Evolutionary conservation across 2,113 vertebrate genomes (phyloP).

Genomic region (Chaetodon auriga): DNA sequence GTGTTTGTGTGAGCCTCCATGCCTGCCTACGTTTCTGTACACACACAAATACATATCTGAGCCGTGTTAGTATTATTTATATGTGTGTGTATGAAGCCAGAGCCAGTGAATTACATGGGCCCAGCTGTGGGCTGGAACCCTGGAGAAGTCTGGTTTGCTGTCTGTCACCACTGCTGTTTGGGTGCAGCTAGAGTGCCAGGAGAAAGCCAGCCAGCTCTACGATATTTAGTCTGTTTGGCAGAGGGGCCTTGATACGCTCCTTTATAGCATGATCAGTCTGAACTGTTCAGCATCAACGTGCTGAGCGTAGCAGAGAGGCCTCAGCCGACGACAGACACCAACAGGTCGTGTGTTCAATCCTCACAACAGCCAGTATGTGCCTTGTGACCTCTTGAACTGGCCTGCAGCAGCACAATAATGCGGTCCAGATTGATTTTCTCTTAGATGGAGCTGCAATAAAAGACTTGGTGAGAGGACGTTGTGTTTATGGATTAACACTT

Average conservation of each 20-base stretch:
- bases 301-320: background rate
- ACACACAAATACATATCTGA: constrained; percentile 11
- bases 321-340: background rate
- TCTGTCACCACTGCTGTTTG: constrained; percentile 66
- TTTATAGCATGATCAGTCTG: constrained; percentile 16
- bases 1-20: constrained; percentile 30
- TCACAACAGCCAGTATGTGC: constrained; percentile 1
- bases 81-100: constrained; percentile 25
- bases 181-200: constrained; percentile 39
- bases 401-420: background rate
- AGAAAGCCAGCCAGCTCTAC: constrained; percentile 13
- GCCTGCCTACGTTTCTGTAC: background rate
- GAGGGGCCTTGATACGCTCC: constrained; percentile 19
- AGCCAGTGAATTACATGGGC: constrained; percentile 43
- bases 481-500: background rate
- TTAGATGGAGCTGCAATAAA: background rate
- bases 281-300: background rate
- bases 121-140: constrained; percentile 40
- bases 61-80: constrained; percentile 11
- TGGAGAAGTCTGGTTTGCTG: constrained; percentile 62
- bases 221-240: constrained; percentile 60
- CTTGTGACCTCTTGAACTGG: background rate
- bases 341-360: constrained; percentile 14
- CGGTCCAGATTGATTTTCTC: background rate
- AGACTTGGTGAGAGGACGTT: background rate